A percentile compares a stretch with the other conserved stretches of the same genome.
phyloP scores from a whole-genome alignment of 2,113 vertebrate genomes.

The Miniopterus natalensis region DNA sequence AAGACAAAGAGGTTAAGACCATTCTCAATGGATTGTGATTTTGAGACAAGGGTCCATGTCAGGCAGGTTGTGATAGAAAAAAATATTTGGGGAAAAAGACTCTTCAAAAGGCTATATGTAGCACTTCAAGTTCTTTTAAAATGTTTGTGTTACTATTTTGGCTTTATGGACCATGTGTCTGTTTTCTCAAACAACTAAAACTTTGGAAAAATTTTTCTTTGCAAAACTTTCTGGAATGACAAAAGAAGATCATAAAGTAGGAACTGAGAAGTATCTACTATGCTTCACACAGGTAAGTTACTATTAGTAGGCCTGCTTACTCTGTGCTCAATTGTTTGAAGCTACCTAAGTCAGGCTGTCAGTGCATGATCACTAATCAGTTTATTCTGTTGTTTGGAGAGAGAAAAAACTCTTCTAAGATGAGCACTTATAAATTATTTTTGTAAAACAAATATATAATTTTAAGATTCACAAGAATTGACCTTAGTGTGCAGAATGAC shows the following conservation, averaged over 20 bases:
- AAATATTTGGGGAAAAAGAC: not conserved
- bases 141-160: not conserved
- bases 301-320: not conserved
- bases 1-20: not conserved
- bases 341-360: conserved; percentile 56
- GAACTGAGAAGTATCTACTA: not conserved
- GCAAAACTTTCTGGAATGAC: not conserved
- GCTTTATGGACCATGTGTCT: not conserved
- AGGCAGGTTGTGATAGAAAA: not conserved
- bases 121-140: not conserved
- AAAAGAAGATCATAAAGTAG: not conserved
- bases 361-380: conserved; percentile 50
- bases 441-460: conserved; percentile 67
- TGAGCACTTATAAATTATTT: conserved; percentile 27
- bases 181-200: not conserved
- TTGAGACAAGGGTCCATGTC: not conserved
- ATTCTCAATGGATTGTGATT: not conserved
- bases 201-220: not conserved
- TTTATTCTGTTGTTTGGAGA: conserved; percentile 62
- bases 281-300: conserved; percentile 23
- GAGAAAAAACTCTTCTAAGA: not conserved
- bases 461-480: conserved; percentile 51
- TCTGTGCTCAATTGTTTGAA: conserved; percentile 46
- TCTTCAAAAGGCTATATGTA: not conserved
- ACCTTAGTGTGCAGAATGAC: not conserved